These are phyloP conservation scores for Coregonus suidteri DNA, from an alignment of 2,797 vertebrate genomes.

Conservation along the genomic window DNA sequence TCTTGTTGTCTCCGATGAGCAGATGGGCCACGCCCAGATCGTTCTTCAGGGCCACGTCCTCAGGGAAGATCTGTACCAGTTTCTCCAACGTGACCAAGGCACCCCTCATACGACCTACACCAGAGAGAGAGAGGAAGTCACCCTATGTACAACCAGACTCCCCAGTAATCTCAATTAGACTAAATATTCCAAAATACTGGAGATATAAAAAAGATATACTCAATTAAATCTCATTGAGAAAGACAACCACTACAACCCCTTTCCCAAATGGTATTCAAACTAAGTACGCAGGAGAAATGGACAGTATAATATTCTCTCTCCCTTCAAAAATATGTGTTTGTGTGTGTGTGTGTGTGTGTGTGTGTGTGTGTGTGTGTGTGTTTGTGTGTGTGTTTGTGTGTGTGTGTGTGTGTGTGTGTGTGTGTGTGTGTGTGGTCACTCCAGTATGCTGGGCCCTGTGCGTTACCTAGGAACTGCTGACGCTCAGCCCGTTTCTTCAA, in stretches of 20 bases:
- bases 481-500: slow-evolving; percentile 88
- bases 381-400: neutral
- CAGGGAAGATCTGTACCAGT: slow-evolving; percentile 86
- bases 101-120: slow-evolving; percentile 86
- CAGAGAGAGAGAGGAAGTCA: neutral
- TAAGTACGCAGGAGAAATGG: neutral
- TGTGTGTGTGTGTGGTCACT: neutral
- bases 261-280: neutral
- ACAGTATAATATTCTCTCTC: neutral
- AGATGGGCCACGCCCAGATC: slow-evolving; percentile 94
- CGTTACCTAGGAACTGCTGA: slow-evolving; percentile 92
- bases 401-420: neutral
- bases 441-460: neutral
- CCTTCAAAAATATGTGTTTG: neutral
- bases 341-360: neutral
- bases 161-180: neutral
- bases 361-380: too few species aligned
- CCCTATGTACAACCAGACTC: neutral
- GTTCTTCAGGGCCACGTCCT: slow-evolving; percentile 87
- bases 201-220: neutral
- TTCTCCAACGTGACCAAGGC: slow-evolving; percentile 86
- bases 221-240: neutral
- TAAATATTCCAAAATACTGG: neutral
- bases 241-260: neutral
- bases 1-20: slow-evolving; percentile 89